These are phyloP conservation scores for Ptilorrhoa leucosticta DNA, from an alignment of 2,113 vertebrate species.

Conservation along the genomic window DNA sequence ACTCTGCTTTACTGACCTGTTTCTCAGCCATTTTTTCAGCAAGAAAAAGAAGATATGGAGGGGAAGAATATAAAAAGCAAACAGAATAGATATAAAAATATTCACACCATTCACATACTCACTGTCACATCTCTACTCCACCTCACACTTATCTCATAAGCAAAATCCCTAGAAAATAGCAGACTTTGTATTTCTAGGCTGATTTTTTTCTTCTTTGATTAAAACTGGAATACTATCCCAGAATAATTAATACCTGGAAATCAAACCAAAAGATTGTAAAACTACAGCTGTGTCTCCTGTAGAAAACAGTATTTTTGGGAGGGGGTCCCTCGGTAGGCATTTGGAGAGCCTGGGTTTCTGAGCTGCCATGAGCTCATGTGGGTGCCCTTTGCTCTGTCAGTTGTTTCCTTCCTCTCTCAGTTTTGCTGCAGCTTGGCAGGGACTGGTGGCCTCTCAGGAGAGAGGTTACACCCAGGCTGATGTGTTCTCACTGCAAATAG, in stretches of 20 bases:
- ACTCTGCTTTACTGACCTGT: background rate
- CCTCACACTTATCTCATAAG: background rate
- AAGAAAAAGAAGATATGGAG: background rate
- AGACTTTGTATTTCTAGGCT: background rate
- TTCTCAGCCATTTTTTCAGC: background rate
- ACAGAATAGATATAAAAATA: background rate
- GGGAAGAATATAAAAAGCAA: background rate
- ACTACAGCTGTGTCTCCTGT: background rate
- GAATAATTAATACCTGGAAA: background rate
- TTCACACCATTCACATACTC: background rate
- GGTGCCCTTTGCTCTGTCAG: background rate
- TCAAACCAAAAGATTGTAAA: background rate
- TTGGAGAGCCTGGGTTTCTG: background rate
- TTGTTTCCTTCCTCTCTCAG: background rate
- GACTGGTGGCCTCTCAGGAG: background rate
- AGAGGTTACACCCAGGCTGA: background rate
- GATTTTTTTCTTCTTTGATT: background rate
- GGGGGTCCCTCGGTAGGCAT: fast-evolving
- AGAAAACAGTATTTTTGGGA: background rate
- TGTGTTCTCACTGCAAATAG: background rate
- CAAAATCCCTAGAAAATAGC: background rate
- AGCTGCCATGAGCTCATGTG: background rate
- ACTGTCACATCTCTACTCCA: background rate
- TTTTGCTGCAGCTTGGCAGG: background rate
- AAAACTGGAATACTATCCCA: background rate